phyloP scores from a whole-genome alignment of 2,797 vertebrate genomes.

The Rhynchonycteris naso region DNA sequence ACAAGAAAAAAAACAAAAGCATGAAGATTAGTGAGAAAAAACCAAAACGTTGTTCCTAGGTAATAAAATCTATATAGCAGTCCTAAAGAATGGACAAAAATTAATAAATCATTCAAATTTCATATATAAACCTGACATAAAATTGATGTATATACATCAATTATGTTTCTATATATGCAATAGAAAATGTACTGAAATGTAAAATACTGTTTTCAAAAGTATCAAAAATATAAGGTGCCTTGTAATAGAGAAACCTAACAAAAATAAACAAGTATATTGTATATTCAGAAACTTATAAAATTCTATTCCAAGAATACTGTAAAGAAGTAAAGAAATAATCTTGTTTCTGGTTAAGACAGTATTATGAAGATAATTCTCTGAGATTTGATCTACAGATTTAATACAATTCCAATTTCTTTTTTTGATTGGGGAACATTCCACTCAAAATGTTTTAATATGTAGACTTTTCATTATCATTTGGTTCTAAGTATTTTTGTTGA shows the following conservation, averaged over 20 bases:
- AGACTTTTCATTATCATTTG: not conserved
- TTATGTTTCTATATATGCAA: not conserved
- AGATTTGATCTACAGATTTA: not conserved
- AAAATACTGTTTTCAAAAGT: not conserved
- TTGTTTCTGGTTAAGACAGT: not conserved
- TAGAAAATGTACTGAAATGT: not conserved
- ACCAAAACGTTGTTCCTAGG: not conserved
- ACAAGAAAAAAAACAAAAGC: not conserved
- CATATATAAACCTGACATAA: not conserved
- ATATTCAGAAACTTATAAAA: not conserved
- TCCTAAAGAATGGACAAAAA: not conserved
- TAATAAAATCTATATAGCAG: not conserved
- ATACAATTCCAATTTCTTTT: not conserved
- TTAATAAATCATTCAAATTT: not conserved
- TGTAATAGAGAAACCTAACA: not conserved
- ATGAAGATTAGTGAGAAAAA: not conserved
- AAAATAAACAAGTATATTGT: not conserved
- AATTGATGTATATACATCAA: not conserved
- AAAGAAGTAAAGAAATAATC: not conserved
- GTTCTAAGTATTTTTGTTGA: conserved; percentile 32
- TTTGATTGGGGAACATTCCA: not conserved
- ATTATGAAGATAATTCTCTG: not conserved
- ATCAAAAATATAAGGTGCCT: not conserved
- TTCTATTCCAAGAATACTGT: not conserved
- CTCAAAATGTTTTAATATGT: not conserved